Conservation (phyloP, 2,113 vertebrate genomes). For the Equus przewalskii region DNA sequence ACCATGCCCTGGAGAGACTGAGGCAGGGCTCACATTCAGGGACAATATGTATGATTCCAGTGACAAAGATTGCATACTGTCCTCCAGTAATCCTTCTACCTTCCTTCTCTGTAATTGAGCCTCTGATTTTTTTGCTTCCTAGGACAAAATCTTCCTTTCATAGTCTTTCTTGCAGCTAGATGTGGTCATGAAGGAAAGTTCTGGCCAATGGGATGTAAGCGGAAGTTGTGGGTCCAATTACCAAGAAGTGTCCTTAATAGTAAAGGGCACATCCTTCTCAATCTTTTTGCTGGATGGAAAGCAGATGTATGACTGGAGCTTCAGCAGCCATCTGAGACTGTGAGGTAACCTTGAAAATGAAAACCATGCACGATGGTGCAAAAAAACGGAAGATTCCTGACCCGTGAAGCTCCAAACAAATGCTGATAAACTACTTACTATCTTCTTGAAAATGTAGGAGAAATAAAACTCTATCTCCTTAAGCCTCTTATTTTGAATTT, state of each 20-base stretch:
- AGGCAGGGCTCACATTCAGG: not conserved
- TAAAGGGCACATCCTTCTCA: not conserved
- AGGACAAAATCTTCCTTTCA: not conserved
- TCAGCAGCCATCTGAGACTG: not conserved
- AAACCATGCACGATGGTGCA: not conserved
- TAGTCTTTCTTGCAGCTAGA: not conserved
- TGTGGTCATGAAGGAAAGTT: not conserved
- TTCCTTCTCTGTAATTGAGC: not conserved
- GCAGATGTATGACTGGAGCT: not conserved
- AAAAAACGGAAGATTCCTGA: not conserved
- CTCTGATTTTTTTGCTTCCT: not conserved
- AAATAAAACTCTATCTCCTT: not conserved
- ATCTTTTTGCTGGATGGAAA: not conserved
- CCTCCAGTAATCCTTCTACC: not conserved
- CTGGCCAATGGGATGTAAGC: not conserved
- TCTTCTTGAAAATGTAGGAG: slow-evolving; percentile 7
- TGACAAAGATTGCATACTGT: not conserved
- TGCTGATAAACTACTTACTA: not conserved
- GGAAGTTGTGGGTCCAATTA: not conserved
- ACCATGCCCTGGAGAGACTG: not conserved
- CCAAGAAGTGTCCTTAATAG: not conserved
- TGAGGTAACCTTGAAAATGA: not conserved
- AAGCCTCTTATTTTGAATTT: slow-evolving; percentile 30
- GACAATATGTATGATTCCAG: not conserved
- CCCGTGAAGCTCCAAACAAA: not conserved